Conservation (phyloP, 2,113 vertebrate species). For the Sitta europaea region DNA sequence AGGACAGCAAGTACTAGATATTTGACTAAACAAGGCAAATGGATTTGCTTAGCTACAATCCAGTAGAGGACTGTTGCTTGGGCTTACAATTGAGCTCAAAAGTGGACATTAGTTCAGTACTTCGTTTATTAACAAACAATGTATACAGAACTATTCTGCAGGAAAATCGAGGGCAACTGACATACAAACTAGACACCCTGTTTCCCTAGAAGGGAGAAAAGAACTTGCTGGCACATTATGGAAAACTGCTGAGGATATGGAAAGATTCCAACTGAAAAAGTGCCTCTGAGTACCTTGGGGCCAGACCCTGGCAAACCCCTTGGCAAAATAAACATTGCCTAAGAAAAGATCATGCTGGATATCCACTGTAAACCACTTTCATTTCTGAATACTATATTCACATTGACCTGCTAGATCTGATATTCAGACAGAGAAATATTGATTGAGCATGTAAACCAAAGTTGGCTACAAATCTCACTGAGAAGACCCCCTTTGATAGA, state of each 20-base stretch:
- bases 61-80: neutral
- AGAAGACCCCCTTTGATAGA: neutral
- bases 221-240: neutral
- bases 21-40: neutral
- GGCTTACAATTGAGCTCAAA: neutral
- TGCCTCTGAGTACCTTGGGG: neutral
- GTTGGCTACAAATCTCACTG: neutral
- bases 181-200: neutral
- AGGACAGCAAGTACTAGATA: neutral
- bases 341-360: neutral
- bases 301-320: neutral
- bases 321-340: neutral
- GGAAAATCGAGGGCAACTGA: neutral
- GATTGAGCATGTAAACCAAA: neutral
- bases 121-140: neutral
- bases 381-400: neutral
- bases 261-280: neutral
- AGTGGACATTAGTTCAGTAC: neutral
- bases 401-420: fast-evolving
- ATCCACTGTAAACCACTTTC: neutral
- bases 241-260: neutral
- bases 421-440: neutral
- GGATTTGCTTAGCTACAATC: neutral
- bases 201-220: neutral
- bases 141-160: neutral